phyloP scores from a whole-genome alignment of 2,888 invertebrate genomes.

The Drosophila borborema region DNA sequence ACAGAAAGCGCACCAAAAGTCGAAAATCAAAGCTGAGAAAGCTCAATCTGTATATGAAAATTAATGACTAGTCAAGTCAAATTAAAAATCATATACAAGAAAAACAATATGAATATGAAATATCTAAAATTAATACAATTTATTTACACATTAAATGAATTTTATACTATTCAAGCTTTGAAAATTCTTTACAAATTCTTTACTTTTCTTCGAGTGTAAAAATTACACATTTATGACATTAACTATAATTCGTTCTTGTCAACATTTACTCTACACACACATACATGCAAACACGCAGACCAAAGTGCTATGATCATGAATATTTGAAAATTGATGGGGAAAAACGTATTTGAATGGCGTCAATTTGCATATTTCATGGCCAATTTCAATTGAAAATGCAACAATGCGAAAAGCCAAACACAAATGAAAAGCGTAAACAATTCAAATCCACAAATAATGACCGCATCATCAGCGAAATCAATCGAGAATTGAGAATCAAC shows the following conservation, averaged over 20 bases:
- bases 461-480: conserved; percentile 50
- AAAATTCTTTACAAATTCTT: background rate
- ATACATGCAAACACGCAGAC: background rate
- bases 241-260: conserved; percentile 19
- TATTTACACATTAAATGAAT: background rate
- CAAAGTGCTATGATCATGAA: conserved; percentile 7
- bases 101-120: background rate
- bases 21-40: background rate
- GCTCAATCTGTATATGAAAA: background rate
- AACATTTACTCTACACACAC: conserved; percentile 7
- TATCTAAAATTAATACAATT: background rate
- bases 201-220: background rate
- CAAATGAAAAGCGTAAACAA: conserved; percentile 63
- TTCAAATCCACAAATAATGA: conserved; percentile 58
- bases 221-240: conserved; percentile 1
- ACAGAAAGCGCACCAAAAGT: background rate
- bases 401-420: conserved; percentile 50
- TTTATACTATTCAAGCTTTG: background rate
- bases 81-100: background rate
- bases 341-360: conserved; percentile 30
- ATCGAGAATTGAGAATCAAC: conserved; percentile 44
- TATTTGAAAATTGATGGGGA: conserved; percentile 11
- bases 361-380: conserved; percentile 70
- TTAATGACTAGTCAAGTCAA: background rate
- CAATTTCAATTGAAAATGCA: conserved; percentile 65